Evolutionary conservation across 1,140 invertebrate species (phyloP), one percentile per base, ranked within the genome.

Genomic region (Zaprionus ornatus): DNA sequence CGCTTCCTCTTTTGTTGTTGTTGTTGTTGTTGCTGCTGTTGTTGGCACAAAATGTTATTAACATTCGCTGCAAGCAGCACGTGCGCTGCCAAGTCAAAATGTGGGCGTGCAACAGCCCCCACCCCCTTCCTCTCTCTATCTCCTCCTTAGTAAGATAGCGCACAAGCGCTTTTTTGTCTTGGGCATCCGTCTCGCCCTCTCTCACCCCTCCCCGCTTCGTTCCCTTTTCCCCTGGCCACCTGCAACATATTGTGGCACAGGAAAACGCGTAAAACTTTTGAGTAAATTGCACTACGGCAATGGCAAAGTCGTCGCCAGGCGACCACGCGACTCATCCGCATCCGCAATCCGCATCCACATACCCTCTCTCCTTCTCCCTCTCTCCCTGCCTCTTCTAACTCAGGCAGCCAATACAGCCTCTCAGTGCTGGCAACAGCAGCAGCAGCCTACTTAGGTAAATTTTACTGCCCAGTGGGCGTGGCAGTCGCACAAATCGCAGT

Each of bases 1-100:
- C 62, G 64, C 27, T 57, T 55, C n/a, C 48, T 54, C 15, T 7
- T 21, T 56, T 50, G 45, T 42, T 66, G 54, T 17, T 73, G 61
- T 62, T 56, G 48, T 52, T 40, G 59, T 64, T 78, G 70, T 61
- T 70, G 56, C 59, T 80, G 61, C 52, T 80, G 79, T 82, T 88
- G 67, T 79, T 74, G 70, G 45, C 64, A 75, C 71, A 79, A 88
- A 88, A 88, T 84, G 78, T 83, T 88, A 88, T 84, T 88, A 88
- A 83, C 84, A 88, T 88, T 80, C 69, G 80, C 74, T 80, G 80
- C 80, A 83, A 84, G 79, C 76, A 72, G 73, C 79, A 81, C 76
- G 79, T 75, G 66, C 71, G 64, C 13, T 62, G 70, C 69, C 79
- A 74, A 78, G 74, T 83, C 81, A 83, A 80, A 77, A 80, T 64